Evolutionary conservation across 2,888 invertebrate genomes (phyloP).

Genomic region (Nudaria mundana): DNA sequence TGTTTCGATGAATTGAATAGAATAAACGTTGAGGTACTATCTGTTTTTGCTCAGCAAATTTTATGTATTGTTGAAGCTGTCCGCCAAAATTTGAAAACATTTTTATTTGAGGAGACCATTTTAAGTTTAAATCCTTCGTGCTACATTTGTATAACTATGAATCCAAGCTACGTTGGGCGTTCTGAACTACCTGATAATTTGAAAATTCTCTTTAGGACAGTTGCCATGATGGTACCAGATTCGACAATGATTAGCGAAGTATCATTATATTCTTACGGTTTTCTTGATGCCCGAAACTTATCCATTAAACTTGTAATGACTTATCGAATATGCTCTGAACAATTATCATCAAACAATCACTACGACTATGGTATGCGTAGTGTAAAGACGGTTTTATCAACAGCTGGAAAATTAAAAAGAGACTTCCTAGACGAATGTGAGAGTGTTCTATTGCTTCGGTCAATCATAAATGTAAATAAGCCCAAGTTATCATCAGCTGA

Average conservation of each 20-base stretch:
- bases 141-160: constrained; percentile 91
- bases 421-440: constrained; percentile 89
- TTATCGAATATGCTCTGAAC: constrained; percentile 91
- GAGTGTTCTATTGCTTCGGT: constrained; percentile 89
- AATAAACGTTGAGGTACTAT: constrained; percentile 91
- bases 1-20: constrained; percentile 95
- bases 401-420: constrained; percentile 91
- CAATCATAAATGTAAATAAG: constrained; percentile 94
- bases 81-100: constrained; percentile 82
- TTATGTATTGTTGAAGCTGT: constrained; percentile 89
- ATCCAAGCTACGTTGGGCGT: constrained; percentile 90
- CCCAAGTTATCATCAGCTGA: constrained; percentile 96
- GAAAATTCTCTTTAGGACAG: constrained; percentile 91
- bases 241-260: constrained; percentile 95
- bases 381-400: constrained; percentile 92
- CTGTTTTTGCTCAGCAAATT: constrained; percentile 93
- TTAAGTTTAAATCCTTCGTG: constrained; percentile 87
- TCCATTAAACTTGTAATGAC: constrained; percentile 92
- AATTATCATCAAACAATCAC: constrained; percentile 91
- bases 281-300: constrained; percentile 86
- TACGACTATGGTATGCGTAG: constrained; percentile 70
- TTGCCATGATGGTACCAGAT: constrained; percentile 96
- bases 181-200: constrained; percentile 92
- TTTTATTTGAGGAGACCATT: constrained; percentile 90
- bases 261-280: constrained; percentile 91